A percentile compares a stretch with the other conserved stretches of the same genome.
Conservation (phyloP, 2,888 invertebrate genomes). For the Sarcophaga caerulescens region DNA sequence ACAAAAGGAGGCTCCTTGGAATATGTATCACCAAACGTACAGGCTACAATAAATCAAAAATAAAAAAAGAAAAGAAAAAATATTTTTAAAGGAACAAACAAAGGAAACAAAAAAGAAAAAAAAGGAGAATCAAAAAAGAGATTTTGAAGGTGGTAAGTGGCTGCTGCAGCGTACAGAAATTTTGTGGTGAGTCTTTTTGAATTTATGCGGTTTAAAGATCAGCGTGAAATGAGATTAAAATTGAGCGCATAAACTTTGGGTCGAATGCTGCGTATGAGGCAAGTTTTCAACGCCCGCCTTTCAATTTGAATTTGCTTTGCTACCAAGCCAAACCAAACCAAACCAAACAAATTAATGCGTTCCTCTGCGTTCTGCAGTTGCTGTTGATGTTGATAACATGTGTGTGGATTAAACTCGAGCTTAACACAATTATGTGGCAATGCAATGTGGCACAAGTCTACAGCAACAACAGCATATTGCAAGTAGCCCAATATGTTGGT, state of each 20-base stretch:
- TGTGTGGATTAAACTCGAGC: constrained; percentile 45
- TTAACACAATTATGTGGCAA: constrained; percentile 23
- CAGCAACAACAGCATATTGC: constrained; percentile 41
- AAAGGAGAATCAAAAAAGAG: background rate
- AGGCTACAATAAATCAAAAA: constrained; percentile 40
- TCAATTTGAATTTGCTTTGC: constrained; percentile 46
- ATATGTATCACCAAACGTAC: background rate
- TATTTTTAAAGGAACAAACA: background rate
- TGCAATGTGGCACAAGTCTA: constrained; percentile 58
- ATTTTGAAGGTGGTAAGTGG: constrained; percentile 44
- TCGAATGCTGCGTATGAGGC: constrained; percentile 24
- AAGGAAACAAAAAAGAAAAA: background rate
- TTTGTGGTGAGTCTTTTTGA: constrained; percentile 47
- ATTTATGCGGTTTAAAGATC: constrained; percentile 73
- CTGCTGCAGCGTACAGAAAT: constrained; percentile 21
- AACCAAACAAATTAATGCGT: constrained; percentile 45
- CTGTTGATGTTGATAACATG: constrained; percentile 57
- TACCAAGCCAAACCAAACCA: constrained; percentile 64
- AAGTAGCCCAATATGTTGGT: background rate
- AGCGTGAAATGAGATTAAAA: constrained; percentile 81
- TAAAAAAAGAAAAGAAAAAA: background rate
- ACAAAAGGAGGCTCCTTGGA: constrained; percentile 1
- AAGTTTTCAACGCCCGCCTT: constrained; percentile 70
- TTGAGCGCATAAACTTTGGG: constrained; percentile 73
- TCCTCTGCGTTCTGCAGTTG: constrained; percentile 20